Conservation (phyloP, 2,888 invertebrate genomes). For the Cataglyphis livida region DNA sequence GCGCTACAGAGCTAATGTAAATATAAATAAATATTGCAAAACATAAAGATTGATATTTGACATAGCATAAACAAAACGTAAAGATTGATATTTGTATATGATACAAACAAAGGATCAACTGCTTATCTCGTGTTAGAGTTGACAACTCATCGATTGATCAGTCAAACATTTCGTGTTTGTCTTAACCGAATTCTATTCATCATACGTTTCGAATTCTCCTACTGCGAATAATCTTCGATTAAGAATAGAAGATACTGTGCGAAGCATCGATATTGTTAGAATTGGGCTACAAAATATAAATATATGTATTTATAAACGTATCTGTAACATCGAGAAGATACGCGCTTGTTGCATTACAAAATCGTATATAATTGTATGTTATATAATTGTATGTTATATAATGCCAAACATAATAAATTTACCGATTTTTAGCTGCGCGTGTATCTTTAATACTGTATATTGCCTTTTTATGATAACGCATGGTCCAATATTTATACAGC, state of each 20-base stretch:
- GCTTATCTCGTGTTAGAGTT: neutral
- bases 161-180: neutral
- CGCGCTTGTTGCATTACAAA: neutral
- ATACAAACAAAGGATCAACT: neutral
- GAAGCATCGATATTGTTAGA: neutral
- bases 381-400: neutral
- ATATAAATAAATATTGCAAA: neutral
- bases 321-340: constrained; percentile 22
- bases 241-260: constrained; percentile 3
- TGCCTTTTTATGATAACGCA: neutral
- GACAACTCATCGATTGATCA: neutral
- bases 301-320: neutral
- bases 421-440: neutral
- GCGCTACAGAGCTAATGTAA: neutral
- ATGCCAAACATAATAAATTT: neutral
- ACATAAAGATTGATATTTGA: neutral
- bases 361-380: neutral
- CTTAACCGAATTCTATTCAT: constrained; percentile 7
- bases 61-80: neutral
- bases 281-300: neutral
- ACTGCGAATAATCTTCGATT: neutral
- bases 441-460: neutral
- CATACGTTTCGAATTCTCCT: neutral
- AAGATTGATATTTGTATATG: neutral
- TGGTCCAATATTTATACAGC: constrained; percentile 16